Evolutionary conservation across 2,888 invertebrate species (phyloP).

Genomic region (Lottia gigantea): DNA sequence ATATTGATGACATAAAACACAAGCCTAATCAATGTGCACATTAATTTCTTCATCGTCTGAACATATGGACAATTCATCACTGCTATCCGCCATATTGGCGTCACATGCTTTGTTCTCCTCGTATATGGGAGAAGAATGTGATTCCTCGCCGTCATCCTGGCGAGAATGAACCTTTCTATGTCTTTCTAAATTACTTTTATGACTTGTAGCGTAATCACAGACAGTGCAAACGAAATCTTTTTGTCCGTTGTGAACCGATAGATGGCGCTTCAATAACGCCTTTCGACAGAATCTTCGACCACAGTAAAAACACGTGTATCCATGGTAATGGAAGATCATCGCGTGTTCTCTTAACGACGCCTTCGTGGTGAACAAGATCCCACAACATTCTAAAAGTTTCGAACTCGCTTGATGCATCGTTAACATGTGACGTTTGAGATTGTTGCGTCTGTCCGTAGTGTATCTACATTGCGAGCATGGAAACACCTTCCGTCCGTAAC

Average conservation of each 20-base stretch:
- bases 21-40: constrained; percentile 28
- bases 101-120: constrained; percentile 27
- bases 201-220: constrained; percentile 70
- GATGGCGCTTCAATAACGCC: constrained; percentile 69
- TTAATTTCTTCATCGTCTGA: constrained; percentile 32
- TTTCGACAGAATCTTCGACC: constrained; percentile 68
- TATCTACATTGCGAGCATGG: constrained; percentile 66
- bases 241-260: constrained; percentile 69
- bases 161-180: constrained; percentile 66
- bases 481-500: constrained; percentile 55
- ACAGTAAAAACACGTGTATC: constrained; percentile 69
- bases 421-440: constrained; percentile 68
- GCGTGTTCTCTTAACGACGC: constrained; percentile 69
- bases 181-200: constrained; percentile 70
- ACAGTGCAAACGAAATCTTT: constrained; percentile 68
- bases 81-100: constrained; percentile 25
- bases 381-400: constrained; percentile 67
- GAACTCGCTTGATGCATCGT: constrained; percentile 69
- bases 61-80: constrained; percentile 34
- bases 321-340: constrained; percentile 67
- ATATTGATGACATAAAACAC: neutral
- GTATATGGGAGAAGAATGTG: constrained; percentile 14
- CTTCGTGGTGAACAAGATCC: constrained; percentile 67
- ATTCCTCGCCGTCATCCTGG: constrained; percentile 45
- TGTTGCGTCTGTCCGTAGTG: constrained; percentile 67